Evolutionary conservation across 2,797 vertebrate species (phyloP), one percentile per base, ranked within the genome.

Genomic region (Amazona finschi): DNA sequence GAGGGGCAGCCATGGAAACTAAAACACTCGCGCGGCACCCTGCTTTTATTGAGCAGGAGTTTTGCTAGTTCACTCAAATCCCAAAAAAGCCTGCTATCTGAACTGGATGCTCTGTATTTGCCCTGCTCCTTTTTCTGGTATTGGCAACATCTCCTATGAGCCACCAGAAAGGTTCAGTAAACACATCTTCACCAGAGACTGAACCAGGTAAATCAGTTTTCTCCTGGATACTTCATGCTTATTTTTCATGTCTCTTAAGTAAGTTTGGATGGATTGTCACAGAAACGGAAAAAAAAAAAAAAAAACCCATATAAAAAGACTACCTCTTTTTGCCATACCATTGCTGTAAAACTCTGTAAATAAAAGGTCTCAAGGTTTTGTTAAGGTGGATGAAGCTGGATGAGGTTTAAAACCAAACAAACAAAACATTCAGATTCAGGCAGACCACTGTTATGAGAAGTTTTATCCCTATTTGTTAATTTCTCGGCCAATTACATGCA

Each of bases 1-100:
- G 76, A 93, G 79, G 77, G 31, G 61, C 55, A 93, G 64, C 55
- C 12, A 22, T 31, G 36, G 77, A 94, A 96, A 97, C 91, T 64
- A 87, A 94, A 95, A 86, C 74, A 74, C 73, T 70, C 30, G 71
- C 70, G 69, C 30, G 52, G 17, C n/a, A 93, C 41, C 33, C 83
- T 82, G 47, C 11, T 79, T 22, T 50, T 79, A 71, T 2, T 28
- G 22, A 89, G 36, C 33, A 44, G 22, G 28, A 66, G 44, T 87
- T 89, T 57, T 53, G 33, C 9, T 73, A 60, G 30, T 12, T 87
- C 24, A n/a, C 52, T 74, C 18, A 30, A 55, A n/a, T 55, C 31
- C 9, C 15, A 50, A 81, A 67, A 67, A 22, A 78, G 3, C 31
- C 55, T 18, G 30, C 41, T 83, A 38, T 52, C 47, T 76, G 84